Evolutionary conservation across 2,113 vertebrate species (phyloP).

Genomic region (Athene noctua): DNA sequence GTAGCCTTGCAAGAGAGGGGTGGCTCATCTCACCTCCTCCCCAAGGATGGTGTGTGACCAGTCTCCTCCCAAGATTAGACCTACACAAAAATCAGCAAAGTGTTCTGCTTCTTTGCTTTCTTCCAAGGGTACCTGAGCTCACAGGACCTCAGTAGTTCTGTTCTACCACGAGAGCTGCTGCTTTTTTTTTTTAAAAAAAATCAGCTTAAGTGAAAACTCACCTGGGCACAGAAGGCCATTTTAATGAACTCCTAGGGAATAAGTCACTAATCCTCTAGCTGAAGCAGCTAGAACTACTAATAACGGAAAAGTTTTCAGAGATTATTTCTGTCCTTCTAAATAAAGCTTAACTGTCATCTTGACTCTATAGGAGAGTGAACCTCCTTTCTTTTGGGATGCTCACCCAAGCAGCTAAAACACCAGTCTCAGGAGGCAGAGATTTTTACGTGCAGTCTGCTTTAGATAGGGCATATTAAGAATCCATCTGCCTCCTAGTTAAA

Average conservation of each 20-base stretch:
- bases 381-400: background rate
- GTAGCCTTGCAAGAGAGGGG: background rate
- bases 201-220: background rate
- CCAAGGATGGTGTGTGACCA: accelerated
- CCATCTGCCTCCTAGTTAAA: background rate
- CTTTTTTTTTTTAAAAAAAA: background rate
- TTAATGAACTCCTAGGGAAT: background rate
- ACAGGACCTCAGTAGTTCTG: background rate
- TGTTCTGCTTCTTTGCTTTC: background rate
- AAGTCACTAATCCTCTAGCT: background rate
- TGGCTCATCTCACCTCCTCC: background rate
- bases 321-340: background rate
- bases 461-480: background rate
- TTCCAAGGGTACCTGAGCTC: background rate
- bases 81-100: background rate
- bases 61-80: background rate
- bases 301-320: background rate
- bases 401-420: background rate
- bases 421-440: background rate
- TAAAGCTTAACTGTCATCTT: slow-evolving; percentile 25
- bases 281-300: background rate
- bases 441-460: background rate
- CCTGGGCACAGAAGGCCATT: background rate
- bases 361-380: background rate
- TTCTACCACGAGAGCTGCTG: background rate